phyloP scores from a whole-genome alignment of 2,888 invertebrate genomes.

The Mystacides longicornis region DNA sequence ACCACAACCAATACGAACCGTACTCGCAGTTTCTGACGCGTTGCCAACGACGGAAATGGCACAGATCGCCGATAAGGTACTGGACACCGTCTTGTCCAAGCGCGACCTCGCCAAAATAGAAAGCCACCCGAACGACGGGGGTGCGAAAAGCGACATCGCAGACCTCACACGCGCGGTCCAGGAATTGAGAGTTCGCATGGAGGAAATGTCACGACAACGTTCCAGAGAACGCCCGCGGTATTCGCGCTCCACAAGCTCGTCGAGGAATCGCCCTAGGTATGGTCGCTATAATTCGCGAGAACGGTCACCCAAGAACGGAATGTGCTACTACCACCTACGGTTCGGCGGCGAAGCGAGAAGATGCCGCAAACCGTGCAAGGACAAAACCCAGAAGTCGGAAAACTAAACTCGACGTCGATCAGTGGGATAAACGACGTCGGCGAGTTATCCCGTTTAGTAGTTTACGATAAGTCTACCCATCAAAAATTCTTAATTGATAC shows the following conservation, averaged over 20 bases:
- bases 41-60: neutral
- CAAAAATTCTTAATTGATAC: conserved; percentile 4
- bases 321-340: neutral
- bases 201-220: neutral
- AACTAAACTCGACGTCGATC: neutral
- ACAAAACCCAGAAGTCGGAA: neutral
- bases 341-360: neutral
- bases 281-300: neutral
- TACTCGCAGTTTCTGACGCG: neutral
- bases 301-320: neutral
- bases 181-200: neutral
- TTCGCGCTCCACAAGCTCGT: neutral
- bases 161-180: neutral
- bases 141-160: too few species aligned
- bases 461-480: neutral
- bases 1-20: neutral
- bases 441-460: neutral
- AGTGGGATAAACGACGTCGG: neutral
- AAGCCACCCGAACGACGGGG: neutral
- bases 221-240: neutral
- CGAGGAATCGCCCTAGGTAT: neutral
- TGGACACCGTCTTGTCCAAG: neutral
- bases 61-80: neutral
- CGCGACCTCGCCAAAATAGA: neutral
- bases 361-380: neutral